phyloP scores from a whole-genome alignment of 1,140 invertebrate species.

The Heliconius hermathena region DNA sequence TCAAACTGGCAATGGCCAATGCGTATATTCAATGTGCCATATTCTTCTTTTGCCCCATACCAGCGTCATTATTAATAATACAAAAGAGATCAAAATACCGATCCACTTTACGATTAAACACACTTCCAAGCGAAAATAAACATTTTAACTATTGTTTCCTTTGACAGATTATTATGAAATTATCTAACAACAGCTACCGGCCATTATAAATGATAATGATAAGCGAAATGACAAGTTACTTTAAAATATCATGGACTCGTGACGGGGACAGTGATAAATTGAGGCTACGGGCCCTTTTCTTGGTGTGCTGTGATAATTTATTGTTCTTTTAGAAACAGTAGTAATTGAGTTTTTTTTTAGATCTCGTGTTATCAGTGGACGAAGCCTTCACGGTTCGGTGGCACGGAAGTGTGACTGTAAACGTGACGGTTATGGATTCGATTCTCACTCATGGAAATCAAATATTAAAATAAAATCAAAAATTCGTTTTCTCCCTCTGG shows the following conservation, averaged over 20 bases:
- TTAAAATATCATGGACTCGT: neutral
- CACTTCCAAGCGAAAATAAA: neutral
- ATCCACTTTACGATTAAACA: neutral
- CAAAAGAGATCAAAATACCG: conserved; percentile 7
- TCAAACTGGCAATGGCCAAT: too few relatives aligned
- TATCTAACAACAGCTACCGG: conserved; percentile 7
- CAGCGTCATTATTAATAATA: neutral
- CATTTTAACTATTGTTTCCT: neutral
- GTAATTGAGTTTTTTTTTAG: too few relatives aligned
- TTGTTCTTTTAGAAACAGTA: neutral
- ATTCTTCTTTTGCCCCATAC: too few relatives aligned
- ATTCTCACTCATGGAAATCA: too few relatives aligned
- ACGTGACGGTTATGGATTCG: too few relatives aligned
- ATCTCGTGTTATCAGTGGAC: too few relatives aligned
- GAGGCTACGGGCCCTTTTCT: neutral
- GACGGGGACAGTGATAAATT: conserved; percentile 1
- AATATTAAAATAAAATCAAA: too few relatives aligned
- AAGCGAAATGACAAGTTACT: conserved; percentile 9
- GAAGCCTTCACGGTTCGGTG: too few relatives aligned
- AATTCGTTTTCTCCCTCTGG: too few relatives aligned
- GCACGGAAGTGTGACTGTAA: too few relatives aligned
- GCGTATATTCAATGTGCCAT: too few relatives aligned
- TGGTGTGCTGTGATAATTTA: conserved; percentile 1
- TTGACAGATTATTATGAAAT: conserved; percentile 9
- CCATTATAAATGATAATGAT: conserved; percentile 11